A percentile compares a stretch with the other conserved stretches of the same genome.
Evolutionary conservation across 2,888 invertebrate genomes (phyloP).

Genomic region (Archips xylosteana): DNA sequence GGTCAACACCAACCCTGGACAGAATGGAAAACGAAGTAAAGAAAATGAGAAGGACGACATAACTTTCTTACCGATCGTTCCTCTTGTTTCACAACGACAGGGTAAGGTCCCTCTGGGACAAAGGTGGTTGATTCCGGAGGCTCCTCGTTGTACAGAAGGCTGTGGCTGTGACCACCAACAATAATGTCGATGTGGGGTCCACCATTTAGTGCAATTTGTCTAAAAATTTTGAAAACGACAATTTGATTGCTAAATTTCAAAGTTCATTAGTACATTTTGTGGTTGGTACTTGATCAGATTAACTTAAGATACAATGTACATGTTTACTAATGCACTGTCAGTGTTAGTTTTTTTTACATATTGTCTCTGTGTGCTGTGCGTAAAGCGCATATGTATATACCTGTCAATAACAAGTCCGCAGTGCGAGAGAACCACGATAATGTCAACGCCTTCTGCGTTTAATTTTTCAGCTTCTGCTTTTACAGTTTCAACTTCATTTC

Average conservation of each 20-base stretch:
- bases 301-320: too few relatives aligned
- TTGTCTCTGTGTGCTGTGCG: not conserved
- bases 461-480: not conserved
- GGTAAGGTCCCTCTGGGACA: conserved; percentile 87
- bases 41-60: too few relatives aligned
- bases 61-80: not conserved
- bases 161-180: conserved; percentile 94
- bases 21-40: too few relatives aligned
- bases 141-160: conserved; percentile 88
- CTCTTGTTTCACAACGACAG: conserved; percentile 87
- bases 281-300: not conserved
- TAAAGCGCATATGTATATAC: not conserved
- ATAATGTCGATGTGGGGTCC: conserved; percentile 92
- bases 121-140: conserved; percentile 81
- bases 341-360: too few relatives aligned
- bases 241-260: too few relatives aligned
- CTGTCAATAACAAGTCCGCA: not conserved
- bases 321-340: too few relatives aligned
- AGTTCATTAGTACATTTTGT: too few relatives aligned
- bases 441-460: not conserved
- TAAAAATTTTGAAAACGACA: conserved; percentile 48
- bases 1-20: too few relatives aligned
- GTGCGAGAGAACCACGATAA: not conserved
- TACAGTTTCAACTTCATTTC: not conserved
- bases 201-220: conserved; percentile 87